A percentile compares a stretch with the other conserved stretches of the same genome.
Evolutionary conservation across 2,888 invertebrate species (phyloP).

Genomic region (Sphaeridia pumilis): DNA sequence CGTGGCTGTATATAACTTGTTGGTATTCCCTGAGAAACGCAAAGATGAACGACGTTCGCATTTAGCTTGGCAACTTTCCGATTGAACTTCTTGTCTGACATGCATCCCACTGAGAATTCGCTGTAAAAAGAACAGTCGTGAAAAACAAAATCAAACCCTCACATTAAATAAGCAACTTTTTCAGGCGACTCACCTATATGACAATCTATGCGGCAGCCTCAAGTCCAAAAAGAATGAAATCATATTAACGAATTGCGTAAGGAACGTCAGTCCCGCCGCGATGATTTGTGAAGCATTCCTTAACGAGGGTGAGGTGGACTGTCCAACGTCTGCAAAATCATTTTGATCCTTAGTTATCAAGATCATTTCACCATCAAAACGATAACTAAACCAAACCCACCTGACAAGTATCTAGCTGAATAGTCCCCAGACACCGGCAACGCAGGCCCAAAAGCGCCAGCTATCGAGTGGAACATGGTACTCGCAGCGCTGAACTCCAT

Average conservation of each 20-base stretch:
- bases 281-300: slow-evolving; percentile 57
- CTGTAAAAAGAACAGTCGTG: too few relatives aligned
- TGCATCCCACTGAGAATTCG: slow-evolving; percentile 64
- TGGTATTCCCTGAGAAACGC: slow-evolving; percentile 62
- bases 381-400: too few relatives aligned
- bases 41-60: slow-evolving; percentile 65
- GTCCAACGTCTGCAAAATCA: not conserved
- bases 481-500: slow-evolving; percentile 2
- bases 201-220: slow-evolving; percentile 61
- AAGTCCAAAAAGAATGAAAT: slow-evolving; percentile 73
- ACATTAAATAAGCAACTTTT: slow-evolving; percentile 7
- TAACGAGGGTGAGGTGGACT: not conserved
- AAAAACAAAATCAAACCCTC: not conserved
- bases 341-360: too few relatives aligned
- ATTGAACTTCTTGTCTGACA: slow-evolving; percentile 59
- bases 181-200: slow-evolving; percentile 48
- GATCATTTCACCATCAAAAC: too few relatives aligned
- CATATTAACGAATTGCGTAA: slow-evolving; percentile 69
- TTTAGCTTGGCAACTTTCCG: slow-evolving; percentile 64
- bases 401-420: slow-evolving; percentile 62
- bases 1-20: slow-evolving; percentile 51
- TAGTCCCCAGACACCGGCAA: slow-evolving; percentile 74
- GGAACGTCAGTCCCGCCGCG: slow-evolving; percentile 69
- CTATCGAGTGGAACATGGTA: slow-evolving; percentile 38
- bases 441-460: slow-evolving; percentile 56